Evolutionary conservation across 2,888 invertebrate species (phyloP), one percentile per base, ranked within the genome.

Genomic region (Conchocele bisecta): DNA sequence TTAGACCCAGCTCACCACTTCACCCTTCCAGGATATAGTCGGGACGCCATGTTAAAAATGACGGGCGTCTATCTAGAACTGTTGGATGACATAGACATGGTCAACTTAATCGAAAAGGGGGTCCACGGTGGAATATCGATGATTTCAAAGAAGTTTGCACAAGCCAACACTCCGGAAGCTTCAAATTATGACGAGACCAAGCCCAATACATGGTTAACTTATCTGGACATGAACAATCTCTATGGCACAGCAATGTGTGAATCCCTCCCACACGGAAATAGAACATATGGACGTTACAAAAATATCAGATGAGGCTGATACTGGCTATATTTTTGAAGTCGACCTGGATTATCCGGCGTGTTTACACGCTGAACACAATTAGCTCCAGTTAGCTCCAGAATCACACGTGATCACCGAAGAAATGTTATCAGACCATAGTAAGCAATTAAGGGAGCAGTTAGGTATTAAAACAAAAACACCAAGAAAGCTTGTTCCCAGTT

Each of bases 301-400:
- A n/a, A n/a, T n/a, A n/a, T n/a, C n/a, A n/a, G n/a, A n/a, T n/a
- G n/a, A n/a, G n/a, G n/a, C n/a, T n/a, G n/a, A n/a, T n/a, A n/a
- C n/a, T n/a, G n/a, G n/a, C n/a, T n/a, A n/a, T n/a, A n/a, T n/a
- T 44, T 77, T 92, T 4, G 90, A 92, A 76, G 91, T 92, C 7
- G 92, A 92, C 70, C 63, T 92, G 29, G 82, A 88, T 39, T 92
- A 92, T 79, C 91, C 91, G 1, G 20, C 79, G 17, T 58, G 83
- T 6, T 57, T 90, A 37, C 91, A 91, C 64, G 83, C 87, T 41
- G 39, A 48, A 4, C 91, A 86, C 50, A 81, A 83, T 68, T 86
- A 88, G 70, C 84, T 85, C 58, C 87, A 89, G 15, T 66, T 87
- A 9, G 72, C 75, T 46, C 83, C 87, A 56, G 82, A 88, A 68